Evolutionary conservation across 2,113 vertebrate species (phyloP), one percentile per base, ranked within the genome.

Genomic region (Aegotheles bennettii): DNA sequence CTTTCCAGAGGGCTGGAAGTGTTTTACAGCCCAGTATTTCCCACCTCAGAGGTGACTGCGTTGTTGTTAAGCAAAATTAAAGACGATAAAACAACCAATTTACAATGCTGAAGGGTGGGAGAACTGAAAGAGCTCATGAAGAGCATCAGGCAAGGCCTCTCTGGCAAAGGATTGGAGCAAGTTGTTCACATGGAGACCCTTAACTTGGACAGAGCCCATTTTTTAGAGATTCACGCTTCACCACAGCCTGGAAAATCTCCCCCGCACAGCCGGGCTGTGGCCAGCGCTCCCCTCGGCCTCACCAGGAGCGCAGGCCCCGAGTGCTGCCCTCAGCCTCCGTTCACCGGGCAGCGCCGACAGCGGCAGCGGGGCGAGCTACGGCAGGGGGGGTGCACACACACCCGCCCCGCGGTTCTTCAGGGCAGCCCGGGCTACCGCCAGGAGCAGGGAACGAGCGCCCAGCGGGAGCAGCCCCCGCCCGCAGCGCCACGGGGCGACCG

Each of bases 141-240:
- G 13, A 50, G 16, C 24, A 13, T 12, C 3, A 64, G 36, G 26
- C 31, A 69, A 73, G 73, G 36, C 10, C 36, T 75, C 16, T 11
- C 20, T 8, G 14, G 2, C 26, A n/a, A 7, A 13, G 33, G 28
- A 9, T 4, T 26, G 61, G 36, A 25, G 21, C 8, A 38, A 71
- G 13, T 3, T 35, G 53, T 36, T 73, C 21, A 13, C 31, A 15
- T 0, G 7, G 3, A 25, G 33, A 18, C 2, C 38, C 4, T 6
- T 2, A 6, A 12, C 36, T 17, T 17, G 14, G 45, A 28, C 28
- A n/a, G 6, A n/a, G 31, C 7, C 19, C 16, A 1, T 25, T 56
- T n/a, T 5, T 10, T 6, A 21, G 18, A 9, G 31, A 8, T 3
- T 5, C 10, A 4, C 0, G 18, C 38, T 63, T 38, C 28, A 54